Evolutionary conservation across 2,113 vertebrate species (phyloP), one percentile per base, ranked within the genome.

Genomic region (Alosa alosa): DNA sequence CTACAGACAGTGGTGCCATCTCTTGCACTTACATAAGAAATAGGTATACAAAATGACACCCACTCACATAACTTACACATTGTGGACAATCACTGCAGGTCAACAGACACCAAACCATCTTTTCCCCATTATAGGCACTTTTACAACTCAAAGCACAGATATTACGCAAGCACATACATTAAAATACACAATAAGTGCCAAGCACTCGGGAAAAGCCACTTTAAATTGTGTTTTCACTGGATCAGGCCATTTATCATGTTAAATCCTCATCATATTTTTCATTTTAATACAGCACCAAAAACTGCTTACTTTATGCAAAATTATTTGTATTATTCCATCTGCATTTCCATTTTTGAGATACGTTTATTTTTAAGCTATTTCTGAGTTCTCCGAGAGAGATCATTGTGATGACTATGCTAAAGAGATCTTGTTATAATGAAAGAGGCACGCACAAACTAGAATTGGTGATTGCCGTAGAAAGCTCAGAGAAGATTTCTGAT

Each of bases 401-500:
- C 72, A 78, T 1, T 78, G 72, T 6, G 0, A 15, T 68, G 25
- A 31, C 22, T 31, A 68, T 31, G 9, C 2, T 68, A 31, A 68
- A 31, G 25, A 68, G 25, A 0, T 68, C 55, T 60, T 55, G 22
- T 64, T 22, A 68, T 78, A 39, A 78, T 78, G 25, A 17, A 41
- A 39, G 31, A 78, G 72, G 13, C 31, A 78, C 15, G 36, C 72
- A 78, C 72, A 78, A 15, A 31, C 9, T 11, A 10, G 64, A 78
- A 78, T 78, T 2, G 15, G 72, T 78, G 5, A 78, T 78, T 78
- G 72, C 13, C 72, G 15, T 13, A 39, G 36, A 31, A 78, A 52
- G 72, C 72, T 78, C 31, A 17, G 72, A 39, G 15, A 78, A 78
- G 72, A 17, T 78, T 78, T 78, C 31, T 39, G 72, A 78, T 78